A percentile compares a stretch with the other conserved stretches of the same genome.
Evolutionary conservation across 1,140 invertebrate species (phyloP).

Genomic region (Procambarus clarkii): DNA sequence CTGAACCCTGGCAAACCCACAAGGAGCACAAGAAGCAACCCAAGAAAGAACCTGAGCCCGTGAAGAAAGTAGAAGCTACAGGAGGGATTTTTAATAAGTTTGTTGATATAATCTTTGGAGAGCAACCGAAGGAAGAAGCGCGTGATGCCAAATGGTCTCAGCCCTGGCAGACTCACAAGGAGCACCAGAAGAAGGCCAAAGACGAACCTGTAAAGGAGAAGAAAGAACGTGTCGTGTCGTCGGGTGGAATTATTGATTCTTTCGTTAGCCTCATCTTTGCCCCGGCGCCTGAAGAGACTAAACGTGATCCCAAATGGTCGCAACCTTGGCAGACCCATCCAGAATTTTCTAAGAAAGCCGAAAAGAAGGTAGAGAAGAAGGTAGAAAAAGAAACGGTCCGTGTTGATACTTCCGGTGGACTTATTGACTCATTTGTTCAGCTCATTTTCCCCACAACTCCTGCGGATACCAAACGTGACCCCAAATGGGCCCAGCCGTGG

Average conservation of each 20-base stretch:
- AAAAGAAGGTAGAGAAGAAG: neutral
- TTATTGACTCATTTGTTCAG: constrained; percentile 41
- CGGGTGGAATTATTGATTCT: constrained; percentile 29
- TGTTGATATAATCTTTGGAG: constrained; percentile 51
- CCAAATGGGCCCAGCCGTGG: constrained; percentile 58
- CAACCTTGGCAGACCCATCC: constrained; percentile 64
- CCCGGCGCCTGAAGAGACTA: neutral
- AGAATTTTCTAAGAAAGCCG: constrained; percentile 8
- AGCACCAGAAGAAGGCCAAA: constrained; percentile 9
- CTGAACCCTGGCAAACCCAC: constrained; percentile 56
- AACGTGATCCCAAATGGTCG: constrained; percentile 50
- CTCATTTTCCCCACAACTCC: constrained; percentile 11
- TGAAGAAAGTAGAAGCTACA: neutral
- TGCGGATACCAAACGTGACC: constrained; percentile 11
- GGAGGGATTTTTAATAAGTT: constrained; percentile 49
- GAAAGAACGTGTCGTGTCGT: neutral
- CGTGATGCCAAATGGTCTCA: constrained; percentile 54
- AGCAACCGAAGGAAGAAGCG: neutral
- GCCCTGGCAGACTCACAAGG: constrained; percentile 55
- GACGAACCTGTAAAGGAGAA: neutral
- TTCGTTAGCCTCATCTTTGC: constrained; percentile 28
- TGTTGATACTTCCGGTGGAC: neutral
- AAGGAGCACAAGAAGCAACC: constrained; percentile 31
- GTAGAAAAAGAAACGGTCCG: neutral
- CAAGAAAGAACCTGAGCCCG: neutral